A percentile compares a stretch with the other conserved stretches of the same genome.
Evolutionary conservation across 1,140 invertebrate species (phyloP).

Genomic region (Panulirus ornatus): DNA sequence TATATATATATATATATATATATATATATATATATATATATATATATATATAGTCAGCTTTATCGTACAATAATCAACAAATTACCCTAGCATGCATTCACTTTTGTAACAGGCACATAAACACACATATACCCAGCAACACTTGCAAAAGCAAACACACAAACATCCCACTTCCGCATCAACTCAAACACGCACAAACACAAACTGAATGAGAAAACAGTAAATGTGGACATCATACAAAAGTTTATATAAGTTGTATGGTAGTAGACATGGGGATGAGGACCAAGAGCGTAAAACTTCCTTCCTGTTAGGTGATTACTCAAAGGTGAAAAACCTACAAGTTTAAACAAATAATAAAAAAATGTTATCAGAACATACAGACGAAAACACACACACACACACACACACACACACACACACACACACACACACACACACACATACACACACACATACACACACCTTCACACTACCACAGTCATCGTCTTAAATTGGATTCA

Average conservation of each 20-base stretch:
- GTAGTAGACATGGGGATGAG: background rate
- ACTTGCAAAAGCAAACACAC: no score
- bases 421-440: slow-evolving; percentile 34
- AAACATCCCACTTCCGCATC: no score
- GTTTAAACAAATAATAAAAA: no score
- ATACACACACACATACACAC: background rate
- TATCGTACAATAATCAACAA: no score
- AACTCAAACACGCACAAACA: background rate
- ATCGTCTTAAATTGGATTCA: no score
- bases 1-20: background rate
- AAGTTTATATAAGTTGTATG: background rate
- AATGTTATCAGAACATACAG: background rate
- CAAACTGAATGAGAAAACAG: background rate
- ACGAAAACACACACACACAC: slow-evolving; percentile 13
- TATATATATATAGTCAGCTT: background rate
- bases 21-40: background rate
- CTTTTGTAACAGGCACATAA: no score
- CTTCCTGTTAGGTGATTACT: no score
- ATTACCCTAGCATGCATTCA: no score
- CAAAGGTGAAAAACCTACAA: no score
- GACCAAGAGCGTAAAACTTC: background rate
- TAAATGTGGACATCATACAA: no score
- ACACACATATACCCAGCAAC: no score
- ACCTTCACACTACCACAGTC: background rate
- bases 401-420: slow-evolving; percentile 10